phyloP scores from a whole-genome alignment of 2,797 vertebrate species.

The Yasuhikotakia modesta region DNA sequence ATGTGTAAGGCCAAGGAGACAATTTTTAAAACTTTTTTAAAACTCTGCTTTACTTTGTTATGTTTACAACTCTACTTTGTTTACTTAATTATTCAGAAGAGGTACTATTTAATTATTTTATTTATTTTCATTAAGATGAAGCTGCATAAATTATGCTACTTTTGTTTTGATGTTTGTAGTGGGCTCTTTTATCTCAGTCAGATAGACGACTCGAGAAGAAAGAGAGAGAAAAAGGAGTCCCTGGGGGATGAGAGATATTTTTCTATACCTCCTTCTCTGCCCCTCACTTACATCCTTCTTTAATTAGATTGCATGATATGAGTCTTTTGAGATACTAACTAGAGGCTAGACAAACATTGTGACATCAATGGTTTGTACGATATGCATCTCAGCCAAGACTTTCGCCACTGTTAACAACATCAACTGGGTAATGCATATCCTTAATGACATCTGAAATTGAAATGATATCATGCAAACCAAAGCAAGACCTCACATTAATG shows the following conservation, averaged over 20 bases:
- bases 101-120: background rate
- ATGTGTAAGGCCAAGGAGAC: too few species aligned
- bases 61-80: too few species aligned
- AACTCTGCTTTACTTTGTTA: too few species aligned
- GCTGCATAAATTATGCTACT: background rate
- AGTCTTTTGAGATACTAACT: background rate
- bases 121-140: background rate
- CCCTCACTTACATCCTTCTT: slow-evolving; percentile 8
- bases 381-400: background rate
- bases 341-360: background rate
- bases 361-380: background rate
- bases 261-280: slow-evolving; percentile 28
- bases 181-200: background rate
- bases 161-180: background rate
- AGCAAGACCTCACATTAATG: background rate
- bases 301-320: background rate
- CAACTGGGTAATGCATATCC: background rate
- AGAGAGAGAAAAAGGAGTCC: slow-evolving; percentile 37
- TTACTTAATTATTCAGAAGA: background rate
- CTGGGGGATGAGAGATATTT: slow-evolving; percentile 19
- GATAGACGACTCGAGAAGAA: slow-evolving; percentile 42
- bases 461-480: background rate
- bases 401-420: background rate
- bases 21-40: too few species aligned
- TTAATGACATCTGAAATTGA: background rate